These are phyloP conservation scores for Stichodactyla mertensii DNA, from an alignment of 64 coral and sea anemone genomes.

Conservation along the genomic window DNA sequence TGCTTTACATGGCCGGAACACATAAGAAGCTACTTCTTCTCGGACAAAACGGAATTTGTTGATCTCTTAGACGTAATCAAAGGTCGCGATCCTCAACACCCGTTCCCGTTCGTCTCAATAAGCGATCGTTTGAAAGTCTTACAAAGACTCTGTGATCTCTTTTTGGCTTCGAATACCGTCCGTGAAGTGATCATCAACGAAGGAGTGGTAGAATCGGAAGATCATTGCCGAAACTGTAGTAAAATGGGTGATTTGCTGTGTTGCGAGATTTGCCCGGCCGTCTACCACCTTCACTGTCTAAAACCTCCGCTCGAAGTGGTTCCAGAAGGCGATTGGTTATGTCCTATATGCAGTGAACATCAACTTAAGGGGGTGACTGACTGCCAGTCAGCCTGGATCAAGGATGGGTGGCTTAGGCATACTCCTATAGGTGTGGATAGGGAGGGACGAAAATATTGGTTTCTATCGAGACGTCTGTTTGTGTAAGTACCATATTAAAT, in stretches of 20 bases:
- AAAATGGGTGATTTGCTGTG: constrained; percentile 99
- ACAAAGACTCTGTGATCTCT: constrained; percentile 80
- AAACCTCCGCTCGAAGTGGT: constrained; percentile 97
- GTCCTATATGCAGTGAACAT: constrained; percentile 88
- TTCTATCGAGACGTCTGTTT: constrained; percentile 87
- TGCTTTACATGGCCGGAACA: constrained; percentile 95
- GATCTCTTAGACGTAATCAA: constrained; percentile 46
- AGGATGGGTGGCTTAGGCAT: constrained; percentile 81
- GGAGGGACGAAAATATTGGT: constrained; percentile 97
- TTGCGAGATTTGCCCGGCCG: constrained; percentile 87
- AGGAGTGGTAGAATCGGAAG: constrained; percentile 91
- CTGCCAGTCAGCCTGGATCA: constrained; percentile 72
- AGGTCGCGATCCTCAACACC: constrained; percentile 44
- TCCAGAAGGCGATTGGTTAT: constrained; percentile 98
- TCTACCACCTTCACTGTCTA: constrained; percentile 98
- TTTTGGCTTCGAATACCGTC: constrained; percentile 88
- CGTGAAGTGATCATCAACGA: constrained; percentile 95
- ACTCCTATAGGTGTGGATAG: constrained; percentile 86
- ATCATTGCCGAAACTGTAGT: constrained; percentile 93
- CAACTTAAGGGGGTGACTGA: constrained; percentile 92
- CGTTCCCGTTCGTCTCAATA: constrained; percentile 81
- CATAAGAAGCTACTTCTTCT: constrained; percentile 81
- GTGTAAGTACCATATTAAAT: constrained; percentile 76
- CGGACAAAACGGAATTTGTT: constrained; percentile 83
- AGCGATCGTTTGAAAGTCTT: constrained; percentile 70